Percentiles rank a stretch among this genome's conserved stretches.
Conservation (phyloP, 2,113 vertebrate genomes). For the Podarcis raffonei region DNA sequence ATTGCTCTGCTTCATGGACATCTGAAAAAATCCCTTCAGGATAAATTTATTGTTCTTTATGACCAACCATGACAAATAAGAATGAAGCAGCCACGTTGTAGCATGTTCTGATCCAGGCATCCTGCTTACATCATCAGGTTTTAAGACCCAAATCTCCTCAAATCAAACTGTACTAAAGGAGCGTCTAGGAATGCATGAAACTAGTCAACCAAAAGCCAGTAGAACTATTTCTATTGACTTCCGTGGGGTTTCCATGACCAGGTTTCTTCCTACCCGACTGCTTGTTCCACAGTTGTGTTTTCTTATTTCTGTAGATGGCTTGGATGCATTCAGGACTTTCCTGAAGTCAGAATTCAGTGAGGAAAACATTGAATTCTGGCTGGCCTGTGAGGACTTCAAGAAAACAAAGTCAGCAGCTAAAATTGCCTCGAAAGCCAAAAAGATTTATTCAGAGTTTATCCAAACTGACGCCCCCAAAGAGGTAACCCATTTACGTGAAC, state of each 20-base stretch:
- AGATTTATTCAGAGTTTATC: conserved; percentile 90
- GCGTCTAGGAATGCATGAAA: not conserved
- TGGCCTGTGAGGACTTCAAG: conserved; percentile 91
- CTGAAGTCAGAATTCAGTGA: conserved; percentile 95
- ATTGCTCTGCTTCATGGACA: not conserved
- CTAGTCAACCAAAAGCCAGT: not conserved
- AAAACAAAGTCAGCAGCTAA: conserved; percentile 86
- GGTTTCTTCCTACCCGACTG: not conserved
- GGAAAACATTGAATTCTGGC: conserved; percentile 95
- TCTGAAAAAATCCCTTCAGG: not conserved
- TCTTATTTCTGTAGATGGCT: conserved; percentile 79
- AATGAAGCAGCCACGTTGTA: not conserved
- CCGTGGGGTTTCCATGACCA: not conserved
- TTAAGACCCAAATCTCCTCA: not conserved
- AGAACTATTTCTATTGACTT: not conserved
- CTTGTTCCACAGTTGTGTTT: conserved; percentile 11
- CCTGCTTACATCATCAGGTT: not conserved
- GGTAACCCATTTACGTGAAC: conserved; percentile 69
- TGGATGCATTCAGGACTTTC: conserved; percentile 88
- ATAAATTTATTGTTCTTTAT: not conserved
- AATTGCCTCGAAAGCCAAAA: conserved; percentile 83
- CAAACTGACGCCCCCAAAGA: conserved; percentile 86
- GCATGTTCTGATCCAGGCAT: not conserved
- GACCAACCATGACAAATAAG: not conserved
- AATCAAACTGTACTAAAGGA: not conserved